Base-by-base conservation (phyloP, 2,888 invertebrate species). In the Pristionchus mayeri region DNA sequence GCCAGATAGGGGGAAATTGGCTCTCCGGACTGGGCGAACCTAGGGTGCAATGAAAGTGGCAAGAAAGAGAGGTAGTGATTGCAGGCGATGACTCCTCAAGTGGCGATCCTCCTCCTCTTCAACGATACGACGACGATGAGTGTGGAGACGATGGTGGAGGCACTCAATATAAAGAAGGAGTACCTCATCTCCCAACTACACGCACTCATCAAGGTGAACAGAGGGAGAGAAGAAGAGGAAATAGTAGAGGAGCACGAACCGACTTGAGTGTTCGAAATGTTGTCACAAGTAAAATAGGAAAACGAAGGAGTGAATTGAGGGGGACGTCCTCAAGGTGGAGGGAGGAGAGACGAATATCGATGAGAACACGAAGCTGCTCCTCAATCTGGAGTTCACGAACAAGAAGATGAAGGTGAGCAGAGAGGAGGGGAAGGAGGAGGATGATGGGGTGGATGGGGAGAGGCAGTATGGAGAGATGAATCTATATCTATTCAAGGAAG, bases 31-130 rank as follows among this genome's bases (percentile, higher is more conserved):
- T 34, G 16, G 75, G 24, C 24, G 30, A 30, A 78, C 30, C 40
- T 9, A 37, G 40, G 16, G 3, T 71, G 71, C 44, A 71, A 37
- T 71, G 44, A 9, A 40, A 71, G 71, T 11, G 44, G 24, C 44
- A 71, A 63, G 40, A 40, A 40, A 7, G 71, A 71, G 37, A 44
- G 37, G 71, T 13, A 71, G 18, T 57, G 4, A 57, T 57, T 57
- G 57, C 96, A 24, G 95, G 97, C 98, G 76, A 98, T 98, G 91
- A 98, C 98, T 67, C 97, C 98, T 94, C 99, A 99, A 94, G 98
- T 99, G 97, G 97, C 98, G 21, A 96, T 99, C 82, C 94, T 99
- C 75, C 94, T 99, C 85, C 97, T 98, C 94, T 99, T 96, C 94
- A 99, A 99, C 94, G 96, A 96, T 87, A 95, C 96, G 92, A 96